Evolutionary conservation across 2,113 vertebrate species (phyloP), one percentile per base, ranked within the genome.

Genomic region (Cettia cetti): DNA sequence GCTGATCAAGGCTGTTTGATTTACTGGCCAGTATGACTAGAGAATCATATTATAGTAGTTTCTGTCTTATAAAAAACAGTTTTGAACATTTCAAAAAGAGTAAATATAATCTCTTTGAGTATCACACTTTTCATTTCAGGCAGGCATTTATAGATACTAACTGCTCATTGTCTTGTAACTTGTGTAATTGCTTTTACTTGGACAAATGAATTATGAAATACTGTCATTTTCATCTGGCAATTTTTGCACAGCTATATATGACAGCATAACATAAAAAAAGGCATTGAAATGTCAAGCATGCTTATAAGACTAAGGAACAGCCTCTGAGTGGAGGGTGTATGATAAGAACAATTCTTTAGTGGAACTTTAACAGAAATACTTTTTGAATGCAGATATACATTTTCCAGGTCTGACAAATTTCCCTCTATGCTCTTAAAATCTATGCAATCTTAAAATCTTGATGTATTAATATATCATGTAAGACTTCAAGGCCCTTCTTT

Each of bases 181-280:
- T 93, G 52, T 2, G 0, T 86, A 95, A 95, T 86, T 83, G 68
- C 44, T 85, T 95, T 90, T 70, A 52, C 71, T 82, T 86, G 82
- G 68, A 93, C 76, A 93, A 83, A 63, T 52, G 71, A 90, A 86
- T 90, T 94, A 90, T 39, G 30, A 82, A 96, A 92, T 80, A 30
- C 30, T 78, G 70, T 61, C 60, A 27, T 91, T 95, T 87, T 88
- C 59, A 91, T 80, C 82, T 52, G 27, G 60, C 52, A 93, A 76
- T 77, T 94, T 92, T 92, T 86, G 76, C 50, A 71, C 56, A 92
- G 64, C 19, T 93, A 47, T 75, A 59, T 69, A 28, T 63, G 54
- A 74, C 66, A 87, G 56, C 15, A 70, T 61, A 77, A 65, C 10
- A 57, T 70, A 21, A 82, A 78, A 80, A 82, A 92, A 66, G 26